These are phyloP conservation scores for Hydraecia micacea DNA, from an alignment of 2,888 invertebrate species.

Conservation along the genomic window DNA sequence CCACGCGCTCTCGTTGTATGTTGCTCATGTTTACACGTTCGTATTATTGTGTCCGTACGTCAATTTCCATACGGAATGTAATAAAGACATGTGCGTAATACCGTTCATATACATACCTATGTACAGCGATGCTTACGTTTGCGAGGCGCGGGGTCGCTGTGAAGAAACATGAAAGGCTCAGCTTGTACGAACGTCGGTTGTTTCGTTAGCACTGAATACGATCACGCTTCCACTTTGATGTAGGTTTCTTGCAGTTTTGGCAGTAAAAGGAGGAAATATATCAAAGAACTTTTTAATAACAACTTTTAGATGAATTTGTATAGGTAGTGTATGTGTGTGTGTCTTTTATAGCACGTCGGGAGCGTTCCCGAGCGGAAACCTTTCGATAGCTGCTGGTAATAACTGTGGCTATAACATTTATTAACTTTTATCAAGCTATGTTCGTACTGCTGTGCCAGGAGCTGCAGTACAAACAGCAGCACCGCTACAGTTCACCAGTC, in stretches of 20 bases:
- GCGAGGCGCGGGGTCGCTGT: neutral
- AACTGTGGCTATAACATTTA: slow-evolving; percentile 1
- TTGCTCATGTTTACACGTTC: slow-evolving; percentile 17
- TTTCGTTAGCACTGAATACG: slow-evolving; percentile 44
- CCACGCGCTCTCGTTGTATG: slow-evolving; percentile 7
- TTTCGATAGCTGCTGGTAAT: neutral
- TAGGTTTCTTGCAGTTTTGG: slow-evolving; percentile 43
- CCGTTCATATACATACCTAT: neutral
- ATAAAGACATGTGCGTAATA: slow-evolving; percentile 32
- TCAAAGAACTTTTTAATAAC: slow-evolving; percentile 32
- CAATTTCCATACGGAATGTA: slow-evolving; percentile 40
- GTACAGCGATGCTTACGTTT: neutral
- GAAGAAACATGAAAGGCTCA: slow-evolving; percentile 32
- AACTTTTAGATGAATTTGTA: slow-evolving; percentile 6
- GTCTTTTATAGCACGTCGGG: neutral
- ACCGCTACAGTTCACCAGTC: neutral
- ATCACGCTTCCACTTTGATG: slow-evolving; percentile 44
- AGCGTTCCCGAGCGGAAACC: neutral
- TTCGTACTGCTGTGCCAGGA: neutral
- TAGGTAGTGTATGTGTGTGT: neutral
- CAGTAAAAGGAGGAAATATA: slow-evolving; percentile 31
- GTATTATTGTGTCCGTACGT: slow-evolving; percentile 28
- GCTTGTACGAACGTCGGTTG: slow-evolving; percentile 8
- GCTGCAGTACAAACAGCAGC: neutral
- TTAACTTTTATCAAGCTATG: neutral